Evolutionary conservation across 2,888 invertebrate species (phyloP), one percentile per base, ranked within the genome.

Genomic region (Parascotia fuliginaria): DNA sequence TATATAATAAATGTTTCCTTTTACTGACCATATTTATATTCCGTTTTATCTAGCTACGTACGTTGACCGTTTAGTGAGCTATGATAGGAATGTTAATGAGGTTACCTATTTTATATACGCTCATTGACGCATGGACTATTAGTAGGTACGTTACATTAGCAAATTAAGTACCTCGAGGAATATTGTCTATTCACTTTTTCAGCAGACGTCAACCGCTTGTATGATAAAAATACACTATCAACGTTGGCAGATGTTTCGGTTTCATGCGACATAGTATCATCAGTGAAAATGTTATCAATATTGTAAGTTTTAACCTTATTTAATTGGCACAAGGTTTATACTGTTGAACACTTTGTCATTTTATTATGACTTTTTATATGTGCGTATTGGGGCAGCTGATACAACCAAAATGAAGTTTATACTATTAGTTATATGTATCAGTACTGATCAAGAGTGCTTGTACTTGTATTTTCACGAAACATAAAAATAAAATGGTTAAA

Each of bases 51-150:
- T 13, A 31, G 15, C n/a, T 7, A 28, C 11, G 28, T 15, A 28
- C 9, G 11, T 32, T 16, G 19, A 11, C 7, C 12, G 27, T 11
- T 7, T 1, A 15, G n/a, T 7, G n/a, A 13, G n/a, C 5, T 12
- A n/a, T 13, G 38, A 16, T 11, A 36, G 11, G 36, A 43, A 42
- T 37, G 13, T 22, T 37, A 43, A 43, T 43, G 22, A 37, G 19
- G 1, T 14, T 14, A 16, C 9, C 3, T 16, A 33, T 13, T 9
- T 34, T 34, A 19, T 36, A 36, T 19, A 11, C 16, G 33, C 6
- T 14, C 13, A 15, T n/a, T 39, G 45, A 45, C 39, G 27, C 24
- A 24, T 6, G 2, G 11, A 2, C 2, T 7, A 11, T 11, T 24
- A 1, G 24, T 1, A 7, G 7, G 7, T 7, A 6, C 7, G 24